Evolutionary conservation across 2,888 invertebrate genomes (phyloP), one percentile per base, ranked within the genome.

Genomic region (Acanthopleura granulata): DNA sequence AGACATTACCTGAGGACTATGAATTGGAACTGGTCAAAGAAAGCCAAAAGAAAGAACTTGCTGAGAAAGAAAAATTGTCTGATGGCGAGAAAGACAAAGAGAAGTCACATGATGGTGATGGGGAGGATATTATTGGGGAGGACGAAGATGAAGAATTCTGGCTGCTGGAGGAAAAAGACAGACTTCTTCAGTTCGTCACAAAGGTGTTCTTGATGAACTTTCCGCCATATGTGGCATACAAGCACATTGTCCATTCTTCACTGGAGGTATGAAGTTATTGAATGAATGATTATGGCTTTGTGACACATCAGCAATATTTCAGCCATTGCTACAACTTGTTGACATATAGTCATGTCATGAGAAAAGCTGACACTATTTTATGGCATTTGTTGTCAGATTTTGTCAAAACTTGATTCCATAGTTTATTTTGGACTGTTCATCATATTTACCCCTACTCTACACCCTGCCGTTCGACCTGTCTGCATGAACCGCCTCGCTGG

Each of bases 151-250:
- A 83, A 78, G 85, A 84, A 69, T 75, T 79, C 61, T 96, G 96
- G 96, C 93, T 94, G 51, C 92, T 95, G 85, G 94, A 95, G 81
- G 97, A 97, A 89, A 94, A 95, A 84, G 97, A 97, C 88, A 95
- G 95, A 90, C 92, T 97, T 70, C 93, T 97, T 89, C 94, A 95
- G 86, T 94, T 97, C 84, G 94, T 96, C 40, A 95, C 96, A 0
- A 97, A 97, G 92, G 93, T 92, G 81, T 97, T 97, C 91, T 93
- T 97, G 79, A 93, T 97, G 80, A 97, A 96, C 90, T 97, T 97
- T 90, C 97, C 92, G 4, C 87, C 91, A 25, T 92, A 92, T 82
- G 95, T 83, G 91, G 97, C 78, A 94, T 97, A 91, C 93, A 97
- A 91, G 95, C 96, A 91, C 77, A 94, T 95, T 73, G 94, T 95